phyloP scores from a whole-genome alignment of 1,140 invertebrate species.

The Diplogasteroides magnus region DNA sequence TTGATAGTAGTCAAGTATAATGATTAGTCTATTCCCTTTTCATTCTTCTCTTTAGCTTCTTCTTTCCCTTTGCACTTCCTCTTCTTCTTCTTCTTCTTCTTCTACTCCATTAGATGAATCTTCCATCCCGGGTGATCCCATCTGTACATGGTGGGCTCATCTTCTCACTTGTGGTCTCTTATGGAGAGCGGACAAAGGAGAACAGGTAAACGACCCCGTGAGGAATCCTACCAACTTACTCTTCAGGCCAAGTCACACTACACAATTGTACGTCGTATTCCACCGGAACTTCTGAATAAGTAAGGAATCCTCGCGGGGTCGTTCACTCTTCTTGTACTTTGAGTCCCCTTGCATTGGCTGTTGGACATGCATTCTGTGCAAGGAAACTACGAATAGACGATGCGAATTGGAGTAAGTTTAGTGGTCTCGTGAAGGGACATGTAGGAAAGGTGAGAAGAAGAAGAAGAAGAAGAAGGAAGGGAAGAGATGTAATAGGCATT shows the following conservation, averaged over 20 bases:
- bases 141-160: conserved; percentile 55
- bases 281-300: conserved; percentile 40
- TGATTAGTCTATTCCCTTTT: conserved; percentile 42
- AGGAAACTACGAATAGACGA: conserved; percentile 53
- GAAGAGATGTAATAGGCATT: too few species aligned
- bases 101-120: too few species aligned
- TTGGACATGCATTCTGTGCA: conserved; percentile 48
- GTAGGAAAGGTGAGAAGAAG: conserved; percentile 18
- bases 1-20: conserved; percentile 11
- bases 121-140: conserved; percentile 41
- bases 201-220: not conserved
- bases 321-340: conserved; percentile 3
- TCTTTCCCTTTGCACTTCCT: conserved; percentile 39
- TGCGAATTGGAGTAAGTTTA: conserved; percentile 38
- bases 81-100: conserved; percentile 11
- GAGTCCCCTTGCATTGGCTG: conserved; percentile 46
- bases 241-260: conserved; percentile 48
- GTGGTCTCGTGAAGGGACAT: conserved; percentile 43
- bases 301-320: conserved; percentile 4
- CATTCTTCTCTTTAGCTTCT: conserved; percentile 39
- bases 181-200: conserved; percentile 42
- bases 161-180: conserved; percentile 49
- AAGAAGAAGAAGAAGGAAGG: too few species aligned
- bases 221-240: not conserved
- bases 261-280: conserved; percentile 47